phyloP scores from a whole-genome alignment of 2,113 vertebrate species.

The Acrocephalus arundinaceus region DNA sequence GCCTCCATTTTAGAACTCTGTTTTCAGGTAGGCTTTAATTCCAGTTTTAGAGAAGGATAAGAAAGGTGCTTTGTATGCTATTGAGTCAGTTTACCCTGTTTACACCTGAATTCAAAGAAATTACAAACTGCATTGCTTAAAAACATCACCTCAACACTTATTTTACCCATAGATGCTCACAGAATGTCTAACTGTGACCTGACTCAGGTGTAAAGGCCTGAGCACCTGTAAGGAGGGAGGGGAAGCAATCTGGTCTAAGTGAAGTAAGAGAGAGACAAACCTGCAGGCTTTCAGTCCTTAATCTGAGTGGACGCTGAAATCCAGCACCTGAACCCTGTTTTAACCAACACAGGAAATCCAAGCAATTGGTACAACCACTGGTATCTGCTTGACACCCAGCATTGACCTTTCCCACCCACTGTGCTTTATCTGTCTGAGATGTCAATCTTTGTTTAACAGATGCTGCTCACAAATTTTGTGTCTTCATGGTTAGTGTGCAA shows the following conservation, averaged over 20 bases:
- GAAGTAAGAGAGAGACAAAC: neutral
- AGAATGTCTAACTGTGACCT: neutral
- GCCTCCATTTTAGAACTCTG: neutral
- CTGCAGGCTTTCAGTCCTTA: neutral
- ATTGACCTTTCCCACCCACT: neutral
- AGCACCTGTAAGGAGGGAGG: neutral
- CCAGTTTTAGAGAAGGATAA: neutral
- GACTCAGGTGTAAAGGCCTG: neutral
- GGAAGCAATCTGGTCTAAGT: neutral
- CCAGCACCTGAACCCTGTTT: neutral
- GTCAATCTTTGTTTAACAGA: neutral
- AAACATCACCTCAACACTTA: neutral
- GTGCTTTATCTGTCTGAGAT: neutral
- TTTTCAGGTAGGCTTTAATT: neutral
- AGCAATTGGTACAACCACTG: neutral
- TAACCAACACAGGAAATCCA: neutral
- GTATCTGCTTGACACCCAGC: neutral
- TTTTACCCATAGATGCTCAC: neutral
- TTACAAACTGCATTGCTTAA: neutral
- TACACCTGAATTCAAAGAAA: neutral
- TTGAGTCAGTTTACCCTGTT: neutral
- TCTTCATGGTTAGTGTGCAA: neutral
- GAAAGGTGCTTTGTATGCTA: neutral
- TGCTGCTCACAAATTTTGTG: neutral
- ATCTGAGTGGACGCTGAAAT: neutral